Percentiles rank a stretch among this genome's conserved stretches.
Conservation (phyloP, 2,113 vertebrate species). For the Axis porcinus region DNA sequence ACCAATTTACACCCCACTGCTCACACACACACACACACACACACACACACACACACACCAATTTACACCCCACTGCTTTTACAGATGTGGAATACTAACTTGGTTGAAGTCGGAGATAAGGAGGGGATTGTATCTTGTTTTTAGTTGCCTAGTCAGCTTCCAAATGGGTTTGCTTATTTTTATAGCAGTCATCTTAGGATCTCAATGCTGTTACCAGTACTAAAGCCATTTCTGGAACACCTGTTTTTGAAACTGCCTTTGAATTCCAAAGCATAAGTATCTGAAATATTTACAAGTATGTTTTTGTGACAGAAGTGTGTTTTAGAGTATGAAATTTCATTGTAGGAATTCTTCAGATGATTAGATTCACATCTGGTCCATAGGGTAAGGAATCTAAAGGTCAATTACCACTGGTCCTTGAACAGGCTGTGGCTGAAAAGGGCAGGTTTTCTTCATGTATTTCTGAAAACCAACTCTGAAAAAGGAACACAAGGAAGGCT, state of each 20-base stretch:
- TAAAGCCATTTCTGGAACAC: slow-evolving; percentile 9
- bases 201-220: background rate
- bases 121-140: background rate
- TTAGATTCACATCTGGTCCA: background rate
- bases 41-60: background rate
- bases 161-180: background rate
- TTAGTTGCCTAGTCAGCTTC: background rate
- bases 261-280: slow-evolving; percentile 12
- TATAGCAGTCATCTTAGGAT: background rate
- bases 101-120: background rate
- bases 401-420: background rate
- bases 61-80: background rate
- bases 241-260: background rate
- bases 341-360: background rate
- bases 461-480: background rate
- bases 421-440: background rate
- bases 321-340: background rate
- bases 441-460: background rate
- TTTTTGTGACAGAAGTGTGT: background rate
- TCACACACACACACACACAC: background rate
- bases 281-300: background rate
- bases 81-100: background rate
- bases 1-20: no score
- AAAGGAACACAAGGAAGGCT: background rate
- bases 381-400: background rate